Evolutionary conservation across 2,113 vertebrate species (phyloP).

Genomic region (Nyctereutes procyonoides): DNA sequence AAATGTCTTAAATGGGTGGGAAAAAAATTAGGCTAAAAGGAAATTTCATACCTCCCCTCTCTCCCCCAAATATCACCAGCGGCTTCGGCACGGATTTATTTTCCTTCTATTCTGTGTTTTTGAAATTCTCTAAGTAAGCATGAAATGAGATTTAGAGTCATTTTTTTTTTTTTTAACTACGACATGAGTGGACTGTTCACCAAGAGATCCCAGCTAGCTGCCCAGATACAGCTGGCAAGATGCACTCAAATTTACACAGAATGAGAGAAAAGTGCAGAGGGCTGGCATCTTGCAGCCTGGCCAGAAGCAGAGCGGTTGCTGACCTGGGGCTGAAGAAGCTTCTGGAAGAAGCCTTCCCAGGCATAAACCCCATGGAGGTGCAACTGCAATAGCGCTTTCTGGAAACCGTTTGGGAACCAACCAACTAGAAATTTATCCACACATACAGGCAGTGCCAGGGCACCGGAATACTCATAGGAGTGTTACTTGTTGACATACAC

Average conservation of each 20-base stretch:
- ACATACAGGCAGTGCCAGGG: background rate
- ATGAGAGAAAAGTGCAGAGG: background rate
- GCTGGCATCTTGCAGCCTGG: background rate
- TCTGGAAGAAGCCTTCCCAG: accelerated
- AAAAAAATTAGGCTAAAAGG: background rate
- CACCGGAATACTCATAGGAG: no score
- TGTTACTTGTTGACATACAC: background rate
- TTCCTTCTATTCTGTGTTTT: background rate
- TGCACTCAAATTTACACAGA: accelerated
- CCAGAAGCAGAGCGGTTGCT: accelerated
- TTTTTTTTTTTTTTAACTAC: background rate
- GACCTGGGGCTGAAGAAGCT: background rate
- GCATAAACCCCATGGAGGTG: background rate
- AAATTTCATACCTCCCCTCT: background rate
- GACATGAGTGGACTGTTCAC: background rate
- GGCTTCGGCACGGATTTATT: background rate
- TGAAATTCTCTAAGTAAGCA: background rate
- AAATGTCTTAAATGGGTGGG: background rate
- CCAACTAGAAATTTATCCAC: background rate
- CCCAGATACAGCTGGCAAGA: background rate
- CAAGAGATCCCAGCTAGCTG: background rate
- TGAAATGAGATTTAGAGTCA: background rate
- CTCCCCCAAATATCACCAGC: background rate
- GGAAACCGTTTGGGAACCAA: background rate
- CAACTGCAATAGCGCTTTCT: background rate